Conservation (phyloP, 2,113 vertebrate genomes). For the Oncorhynchus clarkii region DNA sequence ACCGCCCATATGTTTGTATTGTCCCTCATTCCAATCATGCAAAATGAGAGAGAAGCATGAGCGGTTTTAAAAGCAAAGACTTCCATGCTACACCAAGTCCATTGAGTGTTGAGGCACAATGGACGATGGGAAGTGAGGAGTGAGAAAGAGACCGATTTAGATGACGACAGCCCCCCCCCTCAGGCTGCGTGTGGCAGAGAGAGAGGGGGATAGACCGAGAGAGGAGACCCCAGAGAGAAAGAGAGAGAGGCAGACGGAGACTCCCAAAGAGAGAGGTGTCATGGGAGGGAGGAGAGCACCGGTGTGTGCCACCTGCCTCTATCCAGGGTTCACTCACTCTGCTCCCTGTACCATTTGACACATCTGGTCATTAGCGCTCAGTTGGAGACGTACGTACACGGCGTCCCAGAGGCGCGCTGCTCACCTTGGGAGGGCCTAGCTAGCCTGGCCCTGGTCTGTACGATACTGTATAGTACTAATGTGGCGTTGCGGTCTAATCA, state of each 20-base stretch:
- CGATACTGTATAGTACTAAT: conserved; percentile 13
- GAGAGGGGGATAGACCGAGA: no score
- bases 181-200: no score
- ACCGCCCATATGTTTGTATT: not conserved
- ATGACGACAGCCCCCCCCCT: no score
- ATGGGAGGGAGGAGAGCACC: no score
- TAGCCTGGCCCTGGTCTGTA: conserved; percentile 6
- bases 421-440: conserved; percentile 4
- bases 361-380: no score
- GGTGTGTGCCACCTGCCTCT: no score
- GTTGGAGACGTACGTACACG: no score
- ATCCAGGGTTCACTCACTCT: no score
- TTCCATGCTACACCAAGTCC: not conserved
- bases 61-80: not conserved
- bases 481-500: conserved; percentile 5
- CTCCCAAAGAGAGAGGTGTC: no score
- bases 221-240: no score
- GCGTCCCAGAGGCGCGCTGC: not conserved
- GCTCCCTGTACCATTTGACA: no score
- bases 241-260: no score
- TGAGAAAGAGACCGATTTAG: not conserved
- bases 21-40: not conserved
- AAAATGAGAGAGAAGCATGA: not conserved
- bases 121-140: not conserved
- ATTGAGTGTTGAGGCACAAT: not conserved